Base-by-base conservation (phyloP, 2,888 invertebrate genomes). In the Pollenia amentaria region DNA sequence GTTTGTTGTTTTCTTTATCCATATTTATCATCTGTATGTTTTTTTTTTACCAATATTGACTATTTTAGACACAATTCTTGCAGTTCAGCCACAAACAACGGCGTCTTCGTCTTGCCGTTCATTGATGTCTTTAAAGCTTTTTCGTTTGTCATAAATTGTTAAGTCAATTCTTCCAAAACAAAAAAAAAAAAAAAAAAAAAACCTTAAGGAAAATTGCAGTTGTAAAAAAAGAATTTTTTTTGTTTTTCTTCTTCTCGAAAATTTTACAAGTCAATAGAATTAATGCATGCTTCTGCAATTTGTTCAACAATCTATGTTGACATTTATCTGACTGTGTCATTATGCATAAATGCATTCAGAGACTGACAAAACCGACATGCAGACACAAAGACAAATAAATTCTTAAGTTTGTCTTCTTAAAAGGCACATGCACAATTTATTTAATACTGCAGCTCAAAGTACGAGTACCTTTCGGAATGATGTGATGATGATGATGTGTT, bases 221-320 rank as follows among this genome's bases (percentile, higher is more conserved):
- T 14, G 65, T 53, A 53, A 42, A 48, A 46, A 44, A 42, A 29
- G 16, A 72, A 72, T 10, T 42, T 3, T 14, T 21, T 65, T 55
- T 65, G 4, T 75, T 60, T 46, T 65, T 44, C 10, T 29, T 16
- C 6, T 53, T 53, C 48, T 57, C n/a, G 3, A 64, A 21, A 64
- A 67, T 86, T 82, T 78, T 82, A 82, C 85, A 83, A 86, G 85
- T 86, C 85, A 86, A 86, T 86, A 73, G 85, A 86, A 86, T 85
- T 85, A 85, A 78, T 78, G 78, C 48, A 82, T 82, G 82, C 82
- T 83, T 75, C 78, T 86, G 86, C 86, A 86, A 86, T 86, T 86
- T 86, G 85, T 86, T 86, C 69, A 86, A 75, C 73, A 82, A 86
- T 82, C 82, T 73, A 69, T 78, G 78, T 78, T 86, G 86, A 79